Base-by-base conservation (phyloP, 1,140 invertebrate species). In the Teleogryllus occipitalis region DNA sequence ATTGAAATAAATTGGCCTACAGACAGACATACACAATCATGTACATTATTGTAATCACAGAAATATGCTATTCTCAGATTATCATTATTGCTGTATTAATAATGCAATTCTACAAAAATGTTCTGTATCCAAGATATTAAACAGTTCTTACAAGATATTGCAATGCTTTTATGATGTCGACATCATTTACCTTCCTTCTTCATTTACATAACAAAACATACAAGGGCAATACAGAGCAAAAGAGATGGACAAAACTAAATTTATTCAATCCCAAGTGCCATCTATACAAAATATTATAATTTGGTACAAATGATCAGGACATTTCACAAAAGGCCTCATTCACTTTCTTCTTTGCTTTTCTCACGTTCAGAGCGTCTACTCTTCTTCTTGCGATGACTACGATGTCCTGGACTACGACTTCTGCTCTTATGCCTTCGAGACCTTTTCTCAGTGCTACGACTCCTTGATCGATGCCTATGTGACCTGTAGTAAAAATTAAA, bases 361-460 rank as follows among this genome's bases (percentile, higher is more conserved):
- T 88, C 87, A 39, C 86, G 84, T 79, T 90, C 89, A 39, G 89
- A 89, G 73, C 89, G 87, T 82, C 89, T 86, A 0, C 89, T 89
- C 86, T 92, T 92, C 87, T 91, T 92, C 84, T 92, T 92, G 72
- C 87, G 85, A 81, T 86, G 86, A 48, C 84, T 84, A 39, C 89
- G 87, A 78, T 89, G 87, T 82, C 87, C 88, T 7, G 90, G 89
- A 83, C 90, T 91, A 79, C 90, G 88, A 79, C 87, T 90, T 83
- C 86, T 89, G 0, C 89, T 90, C 81, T 89, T 89, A 12, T 89
- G 89, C 27, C 89, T 87, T 21, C 90, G 87, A 46, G 87, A 87
- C 46, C 87, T 85, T 15, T 86, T 87, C 81, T 90, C 88, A 18
- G 90, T 90, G 74, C 80, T 80, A 80, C 90, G 87, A 84, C 90